Base-by-base conservation (phyloP, 2,113 vertebrate genomes). In the Chiloscyllium plagiosum region DNA sequence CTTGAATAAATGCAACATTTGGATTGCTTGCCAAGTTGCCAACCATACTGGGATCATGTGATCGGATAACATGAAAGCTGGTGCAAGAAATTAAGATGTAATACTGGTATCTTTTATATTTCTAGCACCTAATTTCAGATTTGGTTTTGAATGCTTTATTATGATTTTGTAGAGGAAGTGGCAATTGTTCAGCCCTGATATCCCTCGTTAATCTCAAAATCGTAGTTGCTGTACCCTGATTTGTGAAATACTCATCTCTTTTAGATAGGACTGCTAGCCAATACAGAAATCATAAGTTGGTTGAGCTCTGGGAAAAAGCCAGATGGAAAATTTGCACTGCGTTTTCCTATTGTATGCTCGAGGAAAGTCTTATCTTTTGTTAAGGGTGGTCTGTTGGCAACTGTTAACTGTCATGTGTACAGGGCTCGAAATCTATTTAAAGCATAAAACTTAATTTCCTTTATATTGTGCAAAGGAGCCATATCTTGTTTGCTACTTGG, bases 381-480 rank as follows among this genome's bases (percentile, higher is more conserved):
- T 10, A 50, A 95, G 93, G 93, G 19, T 94, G 65, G 68, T 72
- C 37, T 4, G 19, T 95, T 72, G 42, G 66, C 66, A 70, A 50
- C 68, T 50, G 50, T 56, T 4, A 2, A 50, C 20, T 70, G 93
- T 70, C 93, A 72, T 95, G 33, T 72, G 37, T 42, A 95, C 66
- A 95, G 42, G 50, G 29, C 93, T 15, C 2, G 50, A 6, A 29
- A 70, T 37, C 68, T 94, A 94, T 94, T 94, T 70, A 94, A 68
- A 94, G 37, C 66, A 29, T 70, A 50, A 94, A 94, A 26, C 19
- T 94, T 94, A 24, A 72, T 72, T 95, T 72, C 20, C 93, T 70
- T 95, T 95, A 17, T 95, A 61, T 72, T 70, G 66, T 47, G 93
- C 66, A 50, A 70, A 66, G 68, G 68, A 72, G 20, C 65, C 24